Conservation (phyloP, 2,888 invertebrate genomes). For the Unio delphinus region DNA sequence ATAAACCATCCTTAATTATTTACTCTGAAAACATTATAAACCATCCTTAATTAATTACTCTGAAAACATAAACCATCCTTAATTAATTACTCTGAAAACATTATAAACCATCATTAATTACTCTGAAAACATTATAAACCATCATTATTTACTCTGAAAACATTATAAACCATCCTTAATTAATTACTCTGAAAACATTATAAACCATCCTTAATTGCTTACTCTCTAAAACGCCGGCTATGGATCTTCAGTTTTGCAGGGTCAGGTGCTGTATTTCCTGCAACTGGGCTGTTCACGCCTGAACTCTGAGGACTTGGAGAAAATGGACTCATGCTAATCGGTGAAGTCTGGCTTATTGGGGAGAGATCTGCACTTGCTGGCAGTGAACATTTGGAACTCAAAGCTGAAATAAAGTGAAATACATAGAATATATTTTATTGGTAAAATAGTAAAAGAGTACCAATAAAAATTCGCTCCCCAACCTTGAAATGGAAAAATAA, state of each 20-base stretch:
- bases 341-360: conserved; percentile 69
- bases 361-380: conserved; percentile 67
- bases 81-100: conserved; percentile 21
- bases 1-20: too few relatives aligned
- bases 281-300: conserved; percentile 65
- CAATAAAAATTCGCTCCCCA: too few relatives aligned
- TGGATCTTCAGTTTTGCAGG: conserved; percentile 69
- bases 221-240: conserved; percentile 72
- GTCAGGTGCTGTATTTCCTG: conserved; percentile 51
- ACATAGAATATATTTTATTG: neutral
- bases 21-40: too few relatives aligned
- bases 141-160: conserved; percentile 3
- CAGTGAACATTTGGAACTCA: conserved; percentile 54
- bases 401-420: conserved; percentile 33
- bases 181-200: conserved; percentile 22
- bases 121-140: conserved; percentile 4
- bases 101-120: neutral
- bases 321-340: conserved; percentile 68
- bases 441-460: neutral
- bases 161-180: neutral
- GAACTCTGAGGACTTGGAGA: conserved; percentile 65
- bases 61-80: too few relatives aligned
- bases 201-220: neutral
- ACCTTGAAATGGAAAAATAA: too few relatives aligned
- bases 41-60: too few relatives aligned